Conservation (phyloP, 2,888 invertebrate genomes). For the Drosophila limbata region DNA sequence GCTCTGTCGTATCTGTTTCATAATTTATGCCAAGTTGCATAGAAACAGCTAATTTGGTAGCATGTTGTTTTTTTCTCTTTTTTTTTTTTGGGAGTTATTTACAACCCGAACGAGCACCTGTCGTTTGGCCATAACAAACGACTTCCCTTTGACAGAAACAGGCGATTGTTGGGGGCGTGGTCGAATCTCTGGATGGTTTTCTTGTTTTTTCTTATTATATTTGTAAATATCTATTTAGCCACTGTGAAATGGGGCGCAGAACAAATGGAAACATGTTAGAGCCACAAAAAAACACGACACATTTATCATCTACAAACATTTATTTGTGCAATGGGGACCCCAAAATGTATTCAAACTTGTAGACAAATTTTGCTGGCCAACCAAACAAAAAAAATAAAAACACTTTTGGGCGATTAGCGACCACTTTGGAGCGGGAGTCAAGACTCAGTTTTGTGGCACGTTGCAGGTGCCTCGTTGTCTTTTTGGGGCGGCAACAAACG, state of each 20-base stretch:
- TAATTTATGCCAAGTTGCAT: conserved; percentile 51
- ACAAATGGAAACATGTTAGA: conserved; percentile 70
- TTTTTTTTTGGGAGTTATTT: conserved; percentile 49
- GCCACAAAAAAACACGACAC: conserved; percentile 66
- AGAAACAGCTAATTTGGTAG: conserved; percentile 67
- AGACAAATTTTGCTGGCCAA: conserved; percentile 56
- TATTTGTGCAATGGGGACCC: conserved; percentile 36
- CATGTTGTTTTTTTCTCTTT: conserved; percentile 28
- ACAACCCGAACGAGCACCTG: conserved; percentile 68
- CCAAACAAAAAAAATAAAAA: conserved; percentile 9
- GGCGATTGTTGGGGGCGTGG: conserved; percentile 49
- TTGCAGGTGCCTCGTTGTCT: conserved; percentile 21
- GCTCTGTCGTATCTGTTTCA: conserved; percentile 33
- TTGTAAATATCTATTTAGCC: conserved; percentile 32
- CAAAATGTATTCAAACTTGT: conserved; percentile 57
- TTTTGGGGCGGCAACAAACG: conserved; percentile 28
- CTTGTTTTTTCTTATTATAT: neutral
- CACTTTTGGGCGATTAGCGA: conserved; percentile 48
- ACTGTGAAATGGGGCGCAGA: conserved; percentile 46
- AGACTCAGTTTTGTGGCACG: neutral
- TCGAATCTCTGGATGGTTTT: conserved; percentile 32
- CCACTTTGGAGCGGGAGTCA: conserved; percentile 22
- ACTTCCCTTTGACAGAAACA: conserved; percentile 59
- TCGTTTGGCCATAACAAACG: conserved; percentile 61
- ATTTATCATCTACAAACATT: conserved; percentile 64